phyloP scores from a whole-genome alignment of 2,113 vertebrate species.

The Perccottus glenii region DNA sequence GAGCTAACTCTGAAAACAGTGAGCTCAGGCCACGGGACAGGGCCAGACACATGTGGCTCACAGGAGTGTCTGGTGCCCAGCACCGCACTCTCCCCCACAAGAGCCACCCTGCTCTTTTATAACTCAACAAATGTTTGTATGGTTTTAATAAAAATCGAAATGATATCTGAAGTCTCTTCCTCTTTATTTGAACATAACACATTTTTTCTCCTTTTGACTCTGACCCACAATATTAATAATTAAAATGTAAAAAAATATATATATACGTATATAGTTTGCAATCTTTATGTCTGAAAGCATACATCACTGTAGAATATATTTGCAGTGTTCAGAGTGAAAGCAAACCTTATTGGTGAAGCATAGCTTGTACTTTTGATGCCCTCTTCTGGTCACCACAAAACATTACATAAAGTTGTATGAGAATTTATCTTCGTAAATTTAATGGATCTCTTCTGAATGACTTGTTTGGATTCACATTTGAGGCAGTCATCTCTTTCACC shows the following conservation, averaged over 20 bases:
- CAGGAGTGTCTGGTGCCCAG: conserved; percentile 77
- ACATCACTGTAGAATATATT: not conserved
- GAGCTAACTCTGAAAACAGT: conserved; percentile 79
- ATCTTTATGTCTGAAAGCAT: too few relatives aligned
- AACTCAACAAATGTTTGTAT: conserved; percentile 96
- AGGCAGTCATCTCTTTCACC: conserved; percentile 8
- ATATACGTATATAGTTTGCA: too few relatives aligned
- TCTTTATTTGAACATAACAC: conserved; percentile 27
- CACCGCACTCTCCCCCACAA: conserved; percentile 82
- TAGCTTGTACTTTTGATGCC: conserved; percentile 30
- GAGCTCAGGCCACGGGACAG: conserved; percentile 75
- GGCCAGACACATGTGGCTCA: conserved; percentile 77
- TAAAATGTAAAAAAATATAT: too few relatives aligned
- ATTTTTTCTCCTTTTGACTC: not conserved
- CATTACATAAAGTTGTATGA: conserved; percentile 9
- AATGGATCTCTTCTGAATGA: not conserved
- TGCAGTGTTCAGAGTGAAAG: not conserved
- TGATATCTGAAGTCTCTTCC: conserved; percentile 81
- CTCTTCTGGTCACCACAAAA: conserved; percentile 41
- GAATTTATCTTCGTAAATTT: conserved; percentile 7
- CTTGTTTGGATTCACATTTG: conserved; percentile 42
- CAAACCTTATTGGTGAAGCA: not conserved
- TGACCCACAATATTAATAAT: not conserved
- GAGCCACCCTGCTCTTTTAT: conserved; percentile 94
- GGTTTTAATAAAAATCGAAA: conserved; percentile 96